Evolutionary conservation across 2,888 invertebrate species (phyloP).

Genomic region (Emesis russula): DNA sequence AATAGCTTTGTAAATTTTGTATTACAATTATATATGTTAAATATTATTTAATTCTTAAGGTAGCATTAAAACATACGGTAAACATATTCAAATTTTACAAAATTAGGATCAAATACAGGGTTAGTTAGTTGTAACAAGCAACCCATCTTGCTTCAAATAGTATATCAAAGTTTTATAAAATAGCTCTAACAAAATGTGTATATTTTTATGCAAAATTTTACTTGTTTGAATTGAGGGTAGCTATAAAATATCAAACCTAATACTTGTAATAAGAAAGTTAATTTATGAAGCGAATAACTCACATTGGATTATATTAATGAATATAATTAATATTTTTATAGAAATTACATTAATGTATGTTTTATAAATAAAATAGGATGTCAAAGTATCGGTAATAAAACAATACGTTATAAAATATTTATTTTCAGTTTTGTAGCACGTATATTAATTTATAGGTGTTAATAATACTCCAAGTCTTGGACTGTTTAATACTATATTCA

Average conservation of each 20-base stretch:
- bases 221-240: conserved; percentile 21
- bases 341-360: background rate
- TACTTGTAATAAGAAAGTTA: background rate
- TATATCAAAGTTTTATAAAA: conserved; percentile 10
- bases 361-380: background rate
- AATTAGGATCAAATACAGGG: conserved; percentile 89
- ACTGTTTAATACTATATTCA: background rate
- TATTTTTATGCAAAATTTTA: conserved; percentile 23
- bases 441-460: background rate
- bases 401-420: background rate
- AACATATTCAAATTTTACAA: conserved; percentile 17
- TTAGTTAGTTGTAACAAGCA: conserved; percentile 49
- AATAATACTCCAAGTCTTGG: background rate
- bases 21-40: conserved; percentile 18
- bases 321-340: background rate
- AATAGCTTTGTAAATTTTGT: background rate
- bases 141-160: conserved; percentile 3
- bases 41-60: background rate
- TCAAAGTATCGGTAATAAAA: background rate
- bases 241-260: conserved; percentile 14
- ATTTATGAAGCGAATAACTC: conserved; percentile 6
- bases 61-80: background rate
- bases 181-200: conserved; percentile 6
- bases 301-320: conserved; percentile 11
- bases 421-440: background rate